Conservation (phyloP, 2,888 invertebrate species). For the Sarcophaga rosellei region DNA sequence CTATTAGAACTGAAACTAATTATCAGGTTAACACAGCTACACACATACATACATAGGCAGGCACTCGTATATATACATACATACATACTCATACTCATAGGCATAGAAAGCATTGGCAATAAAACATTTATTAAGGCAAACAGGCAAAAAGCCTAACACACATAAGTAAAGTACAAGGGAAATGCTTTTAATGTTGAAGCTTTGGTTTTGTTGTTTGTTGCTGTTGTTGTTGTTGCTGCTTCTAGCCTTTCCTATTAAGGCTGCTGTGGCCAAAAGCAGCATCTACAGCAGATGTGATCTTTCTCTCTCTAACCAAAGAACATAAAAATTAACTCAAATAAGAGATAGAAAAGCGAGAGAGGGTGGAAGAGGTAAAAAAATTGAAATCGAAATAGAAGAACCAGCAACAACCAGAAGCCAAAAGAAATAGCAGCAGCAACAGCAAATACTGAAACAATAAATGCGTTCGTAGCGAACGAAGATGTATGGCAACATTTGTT, state of each 20-base stretch:
- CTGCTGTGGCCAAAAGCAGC: background rate
- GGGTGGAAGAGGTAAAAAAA: background rate
- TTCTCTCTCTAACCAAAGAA: background rate
- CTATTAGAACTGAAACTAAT: constrained; percentile 61
- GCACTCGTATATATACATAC: constrained; percentile 3
- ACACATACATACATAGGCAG: constrained; percentile 12
- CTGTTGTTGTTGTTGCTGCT: constrained; percentile 12
- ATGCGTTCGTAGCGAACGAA: constrained; percentile 46
- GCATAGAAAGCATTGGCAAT: constrained; percentile 18
- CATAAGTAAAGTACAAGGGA: background rate
- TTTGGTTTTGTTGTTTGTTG: background rate
- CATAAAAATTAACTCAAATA: background rate
- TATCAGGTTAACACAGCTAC: constrained; percentile 44
- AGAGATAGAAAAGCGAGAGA: background rate
- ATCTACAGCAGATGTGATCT: constrained; percentile 15
- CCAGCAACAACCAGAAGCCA: background rate
- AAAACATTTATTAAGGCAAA: constrained; percentile 48
- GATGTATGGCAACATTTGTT: constrained; percentile 65
- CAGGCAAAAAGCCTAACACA: background rate
- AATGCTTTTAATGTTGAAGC: background rate
- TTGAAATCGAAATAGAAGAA: constrained; percentile 1
- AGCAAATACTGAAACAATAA: constrained; percentile 43
- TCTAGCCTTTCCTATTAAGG: background rate
- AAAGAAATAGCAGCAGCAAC: background rate
- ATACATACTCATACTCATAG: background rate